Evolutionary conservation across 2,113 vertebrate species (phyloP).

Genomic region (Ardeotis arabs): DNA sequence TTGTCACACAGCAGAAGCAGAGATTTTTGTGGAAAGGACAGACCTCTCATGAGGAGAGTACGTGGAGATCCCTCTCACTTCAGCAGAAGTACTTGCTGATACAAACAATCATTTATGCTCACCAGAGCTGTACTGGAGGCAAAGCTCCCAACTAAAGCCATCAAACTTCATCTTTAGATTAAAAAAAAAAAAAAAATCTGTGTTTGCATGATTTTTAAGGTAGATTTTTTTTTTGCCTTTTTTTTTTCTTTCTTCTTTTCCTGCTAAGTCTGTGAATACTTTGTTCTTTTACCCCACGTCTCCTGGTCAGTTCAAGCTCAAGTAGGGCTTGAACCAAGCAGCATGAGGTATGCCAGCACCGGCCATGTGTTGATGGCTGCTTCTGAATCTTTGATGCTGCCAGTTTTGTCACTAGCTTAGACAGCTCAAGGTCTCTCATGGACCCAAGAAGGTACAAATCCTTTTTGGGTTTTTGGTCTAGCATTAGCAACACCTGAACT

Average conservation of each 20-base stretch:
- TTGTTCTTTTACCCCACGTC: not conserved
- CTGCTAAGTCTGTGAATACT: not conserved
- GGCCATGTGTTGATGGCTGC: rapidly evolving
- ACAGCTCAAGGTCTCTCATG: not conserved
- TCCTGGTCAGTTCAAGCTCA: not conserved
- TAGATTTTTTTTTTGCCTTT: not conserved
- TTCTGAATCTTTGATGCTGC: not conserved
- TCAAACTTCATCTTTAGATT: not conserved
- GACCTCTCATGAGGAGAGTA: not conserved
- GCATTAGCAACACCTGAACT: not conserved
- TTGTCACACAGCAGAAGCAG: not conserved
- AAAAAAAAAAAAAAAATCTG: too few relatives aligned
- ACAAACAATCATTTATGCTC: not conserved
- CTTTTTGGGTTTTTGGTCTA: not conserved
- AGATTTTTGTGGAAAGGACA: not conserved
- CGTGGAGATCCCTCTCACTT: not conserved
- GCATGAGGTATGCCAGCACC: rapidly evolving
- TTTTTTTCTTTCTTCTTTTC: not conserved
- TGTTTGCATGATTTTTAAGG: not conserved
- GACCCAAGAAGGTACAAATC: not conserved
- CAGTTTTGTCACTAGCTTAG: not conserved
- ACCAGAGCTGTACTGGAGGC: not conserved
- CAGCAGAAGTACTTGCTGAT: not conserved
- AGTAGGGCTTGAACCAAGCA: not conserved
- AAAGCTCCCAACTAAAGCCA: not conserved